These are phyloP conservation scores for Coluber constrictor DNA, from an alignment of 2,797 vertebrate genomes.

Conservation along the genomic window DNA sequence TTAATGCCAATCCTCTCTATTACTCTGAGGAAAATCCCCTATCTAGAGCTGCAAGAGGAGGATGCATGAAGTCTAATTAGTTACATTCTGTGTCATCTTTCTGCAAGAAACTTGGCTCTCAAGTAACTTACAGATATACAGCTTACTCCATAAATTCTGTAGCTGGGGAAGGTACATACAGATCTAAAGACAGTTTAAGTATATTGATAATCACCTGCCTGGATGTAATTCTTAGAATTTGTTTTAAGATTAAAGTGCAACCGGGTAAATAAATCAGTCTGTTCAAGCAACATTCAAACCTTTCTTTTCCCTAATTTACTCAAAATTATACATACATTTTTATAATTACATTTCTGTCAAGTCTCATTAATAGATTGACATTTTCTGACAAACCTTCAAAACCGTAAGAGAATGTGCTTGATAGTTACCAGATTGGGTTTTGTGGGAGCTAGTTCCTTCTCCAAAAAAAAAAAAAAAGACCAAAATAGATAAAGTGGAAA, in stretches of 20 bases:
- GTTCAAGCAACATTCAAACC: background rate
- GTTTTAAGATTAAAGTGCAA: background rate
- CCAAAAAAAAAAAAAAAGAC: background rate
- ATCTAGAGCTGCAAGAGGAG: background rate
- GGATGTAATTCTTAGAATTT: background rate
- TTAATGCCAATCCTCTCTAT: background rate
- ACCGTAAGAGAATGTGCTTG: background rate
- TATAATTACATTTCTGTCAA: background rate
- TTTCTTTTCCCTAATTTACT: background rate
- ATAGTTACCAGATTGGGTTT: background rate
- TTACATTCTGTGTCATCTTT: background rate
- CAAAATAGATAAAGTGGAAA: background rate
- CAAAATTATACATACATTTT: background rate
- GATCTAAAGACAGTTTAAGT: background rate
- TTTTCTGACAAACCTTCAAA: background rate
- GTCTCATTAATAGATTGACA: background rate
- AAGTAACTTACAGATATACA: background rate
- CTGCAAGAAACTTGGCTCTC: background rate
- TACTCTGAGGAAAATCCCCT: background rate
- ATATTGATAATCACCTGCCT: background rate
- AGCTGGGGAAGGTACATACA: background rate
- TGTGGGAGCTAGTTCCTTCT: background rate
- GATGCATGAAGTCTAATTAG: background rate
- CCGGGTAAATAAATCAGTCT: background rate
- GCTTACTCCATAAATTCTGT: background rate